Percentiles rank a stretch among this genome's conserved stretches.
These are phyloP conservation scores for Hemichromis elongatus DNA, from an alignment of 2,113 vertebrate genomes.

Conservation along the genomic window DNA sequence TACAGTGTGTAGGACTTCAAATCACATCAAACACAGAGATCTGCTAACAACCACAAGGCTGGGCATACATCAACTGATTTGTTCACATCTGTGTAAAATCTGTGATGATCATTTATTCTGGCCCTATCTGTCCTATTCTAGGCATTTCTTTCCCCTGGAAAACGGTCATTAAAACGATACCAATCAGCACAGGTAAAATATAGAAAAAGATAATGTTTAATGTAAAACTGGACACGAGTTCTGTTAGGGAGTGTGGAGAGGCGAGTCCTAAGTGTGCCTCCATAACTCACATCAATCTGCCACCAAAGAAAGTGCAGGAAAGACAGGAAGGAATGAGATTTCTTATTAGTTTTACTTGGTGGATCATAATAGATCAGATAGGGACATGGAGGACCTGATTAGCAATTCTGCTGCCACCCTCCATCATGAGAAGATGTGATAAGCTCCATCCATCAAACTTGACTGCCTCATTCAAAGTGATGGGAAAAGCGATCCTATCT, in stretches of 20 bases:
- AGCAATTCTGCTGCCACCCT: conserved; percentile 21
- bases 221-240: background rate
- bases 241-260: background rate
- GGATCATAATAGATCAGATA: conserved; percentile 37
- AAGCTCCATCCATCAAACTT: conserved; percentile 54
- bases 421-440: conserved; percentile 26
- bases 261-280: background rate
- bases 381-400: conserved; percentile 24
- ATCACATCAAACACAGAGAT: background rate
- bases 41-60: background rate
- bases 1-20: background rate
- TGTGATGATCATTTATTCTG: background rate
- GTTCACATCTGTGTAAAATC: background rate
- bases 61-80: background rate
- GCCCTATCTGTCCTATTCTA: background rate
- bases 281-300: conserved; percentile 13
- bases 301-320: background rate
- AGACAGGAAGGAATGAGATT: background rate
- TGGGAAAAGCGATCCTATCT: conserved; percentile 14
- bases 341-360: conserved; percentile 18
- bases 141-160: background rate
- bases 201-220: background rate
- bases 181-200: background rate
- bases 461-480: conserved; percentile 36
- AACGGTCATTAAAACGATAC: background rate